Conservation (phyloP, 2,797 vertebrate genomes). For the Fistularia commersonii region DNA sequence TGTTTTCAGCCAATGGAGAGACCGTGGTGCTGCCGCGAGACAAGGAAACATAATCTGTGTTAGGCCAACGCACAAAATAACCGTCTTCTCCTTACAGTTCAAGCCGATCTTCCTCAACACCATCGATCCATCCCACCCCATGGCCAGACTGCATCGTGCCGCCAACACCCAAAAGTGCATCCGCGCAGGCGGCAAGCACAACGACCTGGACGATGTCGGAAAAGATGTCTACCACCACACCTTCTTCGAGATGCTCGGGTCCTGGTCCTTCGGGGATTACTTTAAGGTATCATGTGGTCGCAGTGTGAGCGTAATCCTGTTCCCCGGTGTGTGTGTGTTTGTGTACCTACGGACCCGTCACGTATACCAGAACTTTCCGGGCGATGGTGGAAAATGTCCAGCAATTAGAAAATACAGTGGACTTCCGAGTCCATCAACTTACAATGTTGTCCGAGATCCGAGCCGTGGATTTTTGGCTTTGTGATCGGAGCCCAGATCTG, state of each 20-base stretch:
- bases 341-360: too few species aligned
- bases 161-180: constrained; percentile 98
- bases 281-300: constrained; percentile 83
- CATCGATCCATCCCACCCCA: constrained; percentile 93
- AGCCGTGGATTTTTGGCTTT: too few species aligned
- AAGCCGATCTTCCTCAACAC: constrained; percentile 99
- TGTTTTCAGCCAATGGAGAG: neutral
- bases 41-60: neutral
- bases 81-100: constrained; percentile 73
- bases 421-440: too few species aligned
- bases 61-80: neutral
- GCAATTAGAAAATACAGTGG: too few species aligned
- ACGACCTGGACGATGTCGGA: constrained; percentile 96
- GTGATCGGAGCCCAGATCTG: too few species aligned
- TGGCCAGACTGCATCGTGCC: constrained; percentile 88
- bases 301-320: too few species aligned
- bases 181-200: constrained; percentile 97
- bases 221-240: constrained; percentile 99
- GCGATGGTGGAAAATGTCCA: too few species aligned
- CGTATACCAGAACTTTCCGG: too few species aligned
- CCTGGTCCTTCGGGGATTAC: constrained; percentile 99
- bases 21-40: too few species aligned
- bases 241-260: constrained; percentile 98
- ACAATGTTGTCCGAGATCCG: too few species aligned
- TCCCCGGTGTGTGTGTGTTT: too few species aligned